phyloP scores from a whole-genome alignment of 1,140 invertebrate genomes.

The Cherax quadricarinatus region DNA sequence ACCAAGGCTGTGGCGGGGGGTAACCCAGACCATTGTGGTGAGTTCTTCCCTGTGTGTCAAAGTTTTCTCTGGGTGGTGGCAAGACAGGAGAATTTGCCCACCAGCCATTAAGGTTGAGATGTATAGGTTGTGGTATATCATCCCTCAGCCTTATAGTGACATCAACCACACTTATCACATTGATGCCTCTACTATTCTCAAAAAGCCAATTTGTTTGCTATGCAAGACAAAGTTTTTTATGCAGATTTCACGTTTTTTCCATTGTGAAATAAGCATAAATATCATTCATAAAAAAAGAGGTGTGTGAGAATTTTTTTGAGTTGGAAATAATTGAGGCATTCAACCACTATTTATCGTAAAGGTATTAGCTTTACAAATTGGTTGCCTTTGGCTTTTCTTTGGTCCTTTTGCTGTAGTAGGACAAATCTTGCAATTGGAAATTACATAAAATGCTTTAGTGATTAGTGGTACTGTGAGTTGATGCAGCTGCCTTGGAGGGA shows the following conservation, averaged over 20 bases:
- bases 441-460: slow-evolving; percentile 13
- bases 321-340: slow-evolving; percentile 23
- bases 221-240: slow-evolving; percentile 15
- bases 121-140: slow-evolving; percentile 67
- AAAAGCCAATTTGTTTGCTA: slow-evolving; percentile 1
- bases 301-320: neutral
- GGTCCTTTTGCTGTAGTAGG: neutral
- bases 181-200: slow-evolving; percentile 5
- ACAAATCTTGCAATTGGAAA: slow-evolving; percentile 14
- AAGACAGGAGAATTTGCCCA: slow-evolving; percentile 41
- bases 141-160: slow-evolving; percentile 66
- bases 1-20: slow-evolving; percentile 3
- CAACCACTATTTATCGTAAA: neutral
- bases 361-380: neutral
- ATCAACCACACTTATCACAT: slow-evolving; percentile 43
- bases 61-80: slow-evolving; percentile 51
- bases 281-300: neutral
- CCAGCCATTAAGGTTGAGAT: slow-evolving; percentile 64
- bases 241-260: slow-evolving; percentile 34
- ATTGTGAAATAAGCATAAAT: slow-evolving; percentile 22
- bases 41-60: slow-evolving; percentile 67
- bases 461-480: slow-evolving; percentile 40
- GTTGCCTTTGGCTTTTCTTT: neutral
- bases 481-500: slow-evolving; percentile 53
- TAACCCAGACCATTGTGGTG: slow-evolving; percentile 22